A percentile compares a stretch with the other conserved stretches of the same genome.
Conservation (phyloP, 2,797 vertebrate genomes). For the Anabacerthia variegaticeps region DNA sequence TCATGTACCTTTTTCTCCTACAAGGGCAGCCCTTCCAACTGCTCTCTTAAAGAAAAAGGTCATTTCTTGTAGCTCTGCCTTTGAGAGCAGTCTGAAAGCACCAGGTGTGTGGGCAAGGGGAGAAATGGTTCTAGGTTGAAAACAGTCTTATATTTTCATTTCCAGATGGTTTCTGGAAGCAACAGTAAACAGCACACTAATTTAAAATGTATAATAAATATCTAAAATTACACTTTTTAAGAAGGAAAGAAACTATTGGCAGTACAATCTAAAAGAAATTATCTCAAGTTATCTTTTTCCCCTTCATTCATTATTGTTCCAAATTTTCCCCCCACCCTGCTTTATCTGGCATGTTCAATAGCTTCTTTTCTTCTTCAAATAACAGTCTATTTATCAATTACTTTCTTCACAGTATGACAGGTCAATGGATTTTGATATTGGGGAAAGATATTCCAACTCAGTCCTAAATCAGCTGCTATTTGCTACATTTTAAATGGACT, state of each 20-base stretch:
- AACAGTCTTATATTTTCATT: constrained; percentile 1
- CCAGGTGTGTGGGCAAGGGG: not conserved
- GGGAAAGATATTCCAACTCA: not conserved
- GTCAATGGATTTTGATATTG: not conserved
- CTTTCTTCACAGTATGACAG: not conserved
- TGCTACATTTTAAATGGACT: not conserved
- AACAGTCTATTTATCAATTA: not conserved
- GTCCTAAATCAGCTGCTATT: not conserved
- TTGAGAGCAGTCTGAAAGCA: not conserved
- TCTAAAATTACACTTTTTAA: not conserved
- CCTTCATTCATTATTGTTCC: not conserved
- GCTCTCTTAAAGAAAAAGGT: not conserved
- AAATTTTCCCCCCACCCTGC: not conserved
- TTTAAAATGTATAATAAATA: constrained; percentile 1
- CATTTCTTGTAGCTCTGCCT: not conserved
- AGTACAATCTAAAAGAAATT: not conserved
- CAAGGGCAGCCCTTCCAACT: not conserved
- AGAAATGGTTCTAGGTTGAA: not conserved
- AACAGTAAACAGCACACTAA: not conserved
- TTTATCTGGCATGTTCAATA: not conserved
- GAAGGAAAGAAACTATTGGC: not conserved
- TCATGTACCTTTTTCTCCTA: not conserved
- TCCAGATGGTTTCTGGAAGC: constrained; percentile 24
- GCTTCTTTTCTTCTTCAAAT: not conserved
- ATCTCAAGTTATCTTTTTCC: not conserved